Conservation (phyloP, 2,113 vertebrate species). For the Heterochromis multidens region DNA sequence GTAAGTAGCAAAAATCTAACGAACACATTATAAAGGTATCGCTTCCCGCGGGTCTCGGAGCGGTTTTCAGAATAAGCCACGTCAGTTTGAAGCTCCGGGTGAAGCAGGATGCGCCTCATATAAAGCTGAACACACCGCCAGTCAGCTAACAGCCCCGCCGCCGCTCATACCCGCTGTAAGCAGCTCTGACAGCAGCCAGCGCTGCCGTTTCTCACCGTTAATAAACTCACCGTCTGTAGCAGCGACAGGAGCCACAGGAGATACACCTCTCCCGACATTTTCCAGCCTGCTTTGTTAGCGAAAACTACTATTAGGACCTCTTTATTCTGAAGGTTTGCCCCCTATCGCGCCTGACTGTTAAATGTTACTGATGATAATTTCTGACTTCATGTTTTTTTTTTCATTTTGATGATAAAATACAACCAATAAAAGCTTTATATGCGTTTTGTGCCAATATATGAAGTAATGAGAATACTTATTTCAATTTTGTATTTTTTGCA, state of each 20-base stretch:
- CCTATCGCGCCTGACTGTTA: neutral
- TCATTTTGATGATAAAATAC: neutral
- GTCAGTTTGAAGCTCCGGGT: conserved; percentile 44
- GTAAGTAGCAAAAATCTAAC: neutral
- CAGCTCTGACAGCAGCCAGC: rapidly evolving
- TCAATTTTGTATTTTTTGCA: neutral
- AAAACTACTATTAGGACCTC: conserved; percentile 26
- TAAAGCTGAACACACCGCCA: neutral
- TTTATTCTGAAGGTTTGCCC: neutral
- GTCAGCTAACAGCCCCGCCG: neutral
- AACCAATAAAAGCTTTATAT: neutral
- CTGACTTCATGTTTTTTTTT: neutral
- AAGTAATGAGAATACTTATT: rapidly evolving
- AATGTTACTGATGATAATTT: rapidly evolving
- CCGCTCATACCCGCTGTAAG: rapidly evolving
- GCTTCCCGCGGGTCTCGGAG: neutral
- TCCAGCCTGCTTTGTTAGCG: conserved; percentile 41
- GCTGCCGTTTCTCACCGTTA: rapidly evolving
- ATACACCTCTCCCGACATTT: conserved; percentile 78
- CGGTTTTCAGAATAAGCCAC: conserved; percentile 40
- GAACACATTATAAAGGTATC: neutral
- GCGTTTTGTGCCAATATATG: rapidly evolving
- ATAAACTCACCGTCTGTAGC: conserved; percentile 81
- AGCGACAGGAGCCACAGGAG: conserved; percentile 76
- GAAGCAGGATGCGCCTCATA: neutral